phyloP scores from a whole-genome alignment of 2,113 vertebrate species.

The Hiodon tergisus region DNA sequence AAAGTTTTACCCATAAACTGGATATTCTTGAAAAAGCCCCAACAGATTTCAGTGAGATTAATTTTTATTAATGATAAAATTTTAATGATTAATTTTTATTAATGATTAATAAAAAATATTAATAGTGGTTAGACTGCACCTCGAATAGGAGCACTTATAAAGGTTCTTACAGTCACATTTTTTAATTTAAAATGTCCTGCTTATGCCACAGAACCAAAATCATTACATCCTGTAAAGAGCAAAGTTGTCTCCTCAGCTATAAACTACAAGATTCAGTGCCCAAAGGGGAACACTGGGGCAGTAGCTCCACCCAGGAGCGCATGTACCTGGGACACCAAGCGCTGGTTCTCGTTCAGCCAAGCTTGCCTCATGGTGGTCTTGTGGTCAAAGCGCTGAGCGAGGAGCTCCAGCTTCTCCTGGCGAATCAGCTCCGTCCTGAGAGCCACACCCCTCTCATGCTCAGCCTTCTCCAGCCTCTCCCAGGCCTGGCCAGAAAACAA shows the following conservation, averaged over 20 bases:
- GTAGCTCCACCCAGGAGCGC: no score
- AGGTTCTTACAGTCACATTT: not conserved
- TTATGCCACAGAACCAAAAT: not conserved
- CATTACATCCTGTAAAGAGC: no score
- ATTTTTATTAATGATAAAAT: no score
- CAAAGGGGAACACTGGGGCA: not conserved
- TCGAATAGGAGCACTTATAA: not conserved
- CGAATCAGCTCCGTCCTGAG: slow-evolving; percentile 86
- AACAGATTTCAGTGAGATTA: no score
- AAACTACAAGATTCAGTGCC: no score
- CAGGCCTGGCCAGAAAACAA: slow-evolving; percentile 64
- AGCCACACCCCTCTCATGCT: slow-evolving; percentile 84
- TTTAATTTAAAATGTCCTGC: not conserved
- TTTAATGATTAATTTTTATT: no score
- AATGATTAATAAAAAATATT: no score
- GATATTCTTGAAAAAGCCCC: no score
- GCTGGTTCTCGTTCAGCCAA: slow-evolving; percentile 93
- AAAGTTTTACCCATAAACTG: not conserved
- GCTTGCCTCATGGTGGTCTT: slow-evolving; percentile 90
- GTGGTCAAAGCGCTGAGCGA: slow-evolving; percentile 93
- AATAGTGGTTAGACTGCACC: no score
- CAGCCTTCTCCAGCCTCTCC: slow-evolving; percentile 85
- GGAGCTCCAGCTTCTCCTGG: slow-evolving; percentile 86
- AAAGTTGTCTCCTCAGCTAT: no score
- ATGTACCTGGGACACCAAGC: slow-evolving; percentile 85